phyloP scores from a whole-genome alignment of 2,113 vertebrate genomes.

The Platichthys stellatus region DNA sequence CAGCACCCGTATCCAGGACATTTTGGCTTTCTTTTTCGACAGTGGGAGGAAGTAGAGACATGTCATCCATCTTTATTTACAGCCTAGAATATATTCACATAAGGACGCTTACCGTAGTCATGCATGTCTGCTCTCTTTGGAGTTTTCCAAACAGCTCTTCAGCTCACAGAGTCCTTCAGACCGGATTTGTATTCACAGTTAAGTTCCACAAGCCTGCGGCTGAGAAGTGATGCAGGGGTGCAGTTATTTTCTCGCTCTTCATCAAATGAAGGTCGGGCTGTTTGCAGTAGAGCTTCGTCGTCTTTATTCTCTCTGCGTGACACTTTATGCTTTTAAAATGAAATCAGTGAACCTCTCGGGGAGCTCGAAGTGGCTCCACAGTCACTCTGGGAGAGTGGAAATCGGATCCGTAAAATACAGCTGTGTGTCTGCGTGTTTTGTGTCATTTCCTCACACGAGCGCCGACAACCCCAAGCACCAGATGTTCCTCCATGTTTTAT shows the following conservation, averaged over 20 bases:
- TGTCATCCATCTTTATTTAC: neutral
- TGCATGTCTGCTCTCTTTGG: slow-evolving; percentile 27
- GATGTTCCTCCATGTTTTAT: slow-evolving; percentile 67
- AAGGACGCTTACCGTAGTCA: neutral
- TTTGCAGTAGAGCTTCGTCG: slow-evolving; percentile 47
- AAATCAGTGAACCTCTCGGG: slow-evolving; percentile 38
- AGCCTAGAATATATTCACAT: neutral
- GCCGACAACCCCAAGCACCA: slow-evolving; percentile 24
- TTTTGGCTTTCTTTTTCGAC: neutral
- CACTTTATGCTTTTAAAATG: slow-evolving; percentile 50
- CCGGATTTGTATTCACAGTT: slow-evolving; percentile 49
- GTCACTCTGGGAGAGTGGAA: slow-evolving; percentile 50
- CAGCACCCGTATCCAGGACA: neutral
- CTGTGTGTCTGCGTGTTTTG: slow-evolving; percentile 46
- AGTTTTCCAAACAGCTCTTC: slow-evolving; percentile 39
- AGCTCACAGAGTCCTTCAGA: slow-evolving; percentile 45
- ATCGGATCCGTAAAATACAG: slow-evolving; percentile 59
- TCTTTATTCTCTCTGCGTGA: slow-evolving; percentile 45
- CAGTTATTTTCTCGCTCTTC: slow-evolving; percentile 52
- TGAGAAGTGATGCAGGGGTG: slow-evolving; percentile 4
- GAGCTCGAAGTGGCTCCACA: slow-evolving; percentile 16
- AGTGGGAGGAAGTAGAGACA: neutral
- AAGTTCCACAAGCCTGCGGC: slow-evolving; percentile 44
- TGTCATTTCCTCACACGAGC: slow-evolving; percentile 57
- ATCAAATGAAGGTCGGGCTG: slow-evolving; percentile 50